These are phyloP conservation scores for Aegotheles bennettii DNA, from an alignment of 2,113 vertebrate species.

Conservation along the genomic window DNA sequence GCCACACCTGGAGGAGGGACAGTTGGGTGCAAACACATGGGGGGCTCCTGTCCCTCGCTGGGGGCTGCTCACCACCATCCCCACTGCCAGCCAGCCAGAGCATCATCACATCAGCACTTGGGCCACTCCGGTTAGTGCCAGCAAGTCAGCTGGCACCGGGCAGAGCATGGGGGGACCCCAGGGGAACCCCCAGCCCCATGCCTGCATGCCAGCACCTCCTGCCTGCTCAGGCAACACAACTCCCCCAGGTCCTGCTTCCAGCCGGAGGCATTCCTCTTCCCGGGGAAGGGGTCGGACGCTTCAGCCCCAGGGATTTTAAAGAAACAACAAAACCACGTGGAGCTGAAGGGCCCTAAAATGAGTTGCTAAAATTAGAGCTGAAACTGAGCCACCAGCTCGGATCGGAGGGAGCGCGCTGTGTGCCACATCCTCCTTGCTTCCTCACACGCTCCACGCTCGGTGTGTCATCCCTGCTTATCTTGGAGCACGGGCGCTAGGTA, in stretches of 20 bases:
- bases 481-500: not conserved
- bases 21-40: accelerated
- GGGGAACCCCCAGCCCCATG: not conserved
- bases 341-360: not conserved
- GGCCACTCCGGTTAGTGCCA: not conserved
- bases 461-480: constrained; percentile 47
- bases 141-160: not conserved
- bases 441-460: constrained; percentile 17
- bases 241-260: not conserved
- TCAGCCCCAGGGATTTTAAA: not conserved
- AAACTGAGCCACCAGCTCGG: constrained; percentile 40
- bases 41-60: accelerated
- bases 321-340: not conserved
- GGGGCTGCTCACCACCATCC: not conserved
- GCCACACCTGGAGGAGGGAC: not conserved
- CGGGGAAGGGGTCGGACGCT: accelerated
- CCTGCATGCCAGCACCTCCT: not conserved
- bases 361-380: constrained; percentile 55
- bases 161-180: not conserved
- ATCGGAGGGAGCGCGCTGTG: not conserved
- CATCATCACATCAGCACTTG: not conserved
- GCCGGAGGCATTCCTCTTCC: not conserved
- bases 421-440: constrained; percentile 55
- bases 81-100: not conserved
- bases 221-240: not conserved